Evolutionary conservation across 2,113 vertebrate species (phyloP), one percentile per base, ranked within the genome.

Genomic region (Irena cyanogastra): DNA sequence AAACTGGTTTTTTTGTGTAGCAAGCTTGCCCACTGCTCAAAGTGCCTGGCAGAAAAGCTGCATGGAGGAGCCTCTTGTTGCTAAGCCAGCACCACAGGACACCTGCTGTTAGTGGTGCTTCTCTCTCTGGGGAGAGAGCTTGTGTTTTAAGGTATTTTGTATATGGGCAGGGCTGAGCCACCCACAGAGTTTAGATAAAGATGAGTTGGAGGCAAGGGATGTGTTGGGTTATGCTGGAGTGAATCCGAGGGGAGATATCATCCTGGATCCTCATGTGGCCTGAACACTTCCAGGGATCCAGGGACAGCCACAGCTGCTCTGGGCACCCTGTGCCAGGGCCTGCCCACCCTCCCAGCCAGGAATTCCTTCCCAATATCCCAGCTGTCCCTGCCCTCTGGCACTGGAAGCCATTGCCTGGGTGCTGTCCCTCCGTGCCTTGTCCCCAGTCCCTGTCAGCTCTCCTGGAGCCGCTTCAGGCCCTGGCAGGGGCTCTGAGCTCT

Each of bases 201-300:
- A 21, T 7, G 50, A 57, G 2, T 1, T 61, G 59, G 24, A 81
- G 42, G 11, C 39, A 57, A 86, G 20, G 8, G 33, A 20, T 22
- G 24, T 45, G 18, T 10, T 74, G 39, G 23, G 60, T 81, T 81
- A 33, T 3, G 16, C 9, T 22, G 23, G 68, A 50, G 26, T 12
- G 52, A 66, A 31, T 22, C 0, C 0, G 13, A 33, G 26, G 19
- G 19, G 19, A 14, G 1, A 77, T 76, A 15, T 6, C 13, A 1
- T 19, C 83, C 60, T 37, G 33, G 7, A n/a, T 78, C 28, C 49
- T 91, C 31, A 12, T 4, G 8, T 13, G 37, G 23, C 10, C 17
- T 33, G 52, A 10, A 2, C 44, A 19, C 18, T 72, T 3, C 42
- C 42, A 42, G 14, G 27, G 18, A n/a, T n/a, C 0, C 57, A 11